These are phyloP conservation scores for Cylloceria caligata DNA, from an alignment of 2,888 invertebrate species.

Conservation along the genomic window DNA sequence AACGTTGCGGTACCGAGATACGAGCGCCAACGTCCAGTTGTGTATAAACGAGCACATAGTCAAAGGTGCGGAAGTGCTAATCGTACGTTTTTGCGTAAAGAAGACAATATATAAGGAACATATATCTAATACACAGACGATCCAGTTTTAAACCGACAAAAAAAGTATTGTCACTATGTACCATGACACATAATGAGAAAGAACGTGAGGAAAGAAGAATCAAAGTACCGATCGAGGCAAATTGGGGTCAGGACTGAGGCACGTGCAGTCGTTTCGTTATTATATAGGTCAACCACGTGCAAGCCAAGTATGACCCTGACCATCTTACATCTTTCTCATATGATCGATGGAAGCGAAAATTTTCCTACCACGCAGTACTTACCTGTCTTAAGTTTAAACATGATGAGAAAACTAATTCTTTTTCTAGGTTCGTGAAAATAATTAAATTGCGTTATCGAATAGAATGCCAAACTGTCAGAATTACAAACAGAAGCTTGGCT, in stretches of 20 bases:
- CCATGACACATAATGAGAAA: neutral
- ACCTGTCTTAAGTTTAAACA: neutral
- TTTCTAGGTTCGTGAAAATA: neutral
- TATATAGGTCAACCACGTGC: conserved; percentile 34
- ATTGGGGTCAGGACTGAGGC: conserved; percentile 36
- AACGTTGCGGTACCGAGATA: conserved; percentile 62
- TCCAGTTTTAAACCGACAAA: neutral
- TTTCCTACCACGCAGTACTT: neutral
- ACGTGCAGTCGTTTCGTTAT: conserved; percentile 16
- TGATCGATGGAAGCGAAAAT: conserved; percentile 3
- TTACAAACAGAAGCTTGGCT: neutral
- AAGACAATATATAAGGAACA: neutral
- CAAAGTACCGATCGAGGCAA: neutral
- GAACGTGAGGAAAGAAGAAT: conserved; percentile 17
- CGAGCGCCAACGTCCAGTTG: conserved; percentile 11
- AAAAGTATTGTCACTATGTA: neutral
- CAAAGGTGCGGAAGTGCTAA: neutral
- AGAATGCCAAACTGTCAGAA: neutral
- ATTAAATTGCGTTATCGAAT: neutral
- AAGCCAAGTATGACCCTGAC: conserved; percentile 15
- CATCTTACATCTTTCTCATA: neutral
- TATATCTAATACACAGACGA: neutral
- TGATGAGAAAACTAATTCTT: neutral
- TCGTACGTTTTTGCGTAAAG: neutral
- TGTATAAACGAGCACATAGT: neutral